Base-by-base conservation (phyloP, 2,113 vertebrate species). In the Cephalophus harveyi region DNA sequence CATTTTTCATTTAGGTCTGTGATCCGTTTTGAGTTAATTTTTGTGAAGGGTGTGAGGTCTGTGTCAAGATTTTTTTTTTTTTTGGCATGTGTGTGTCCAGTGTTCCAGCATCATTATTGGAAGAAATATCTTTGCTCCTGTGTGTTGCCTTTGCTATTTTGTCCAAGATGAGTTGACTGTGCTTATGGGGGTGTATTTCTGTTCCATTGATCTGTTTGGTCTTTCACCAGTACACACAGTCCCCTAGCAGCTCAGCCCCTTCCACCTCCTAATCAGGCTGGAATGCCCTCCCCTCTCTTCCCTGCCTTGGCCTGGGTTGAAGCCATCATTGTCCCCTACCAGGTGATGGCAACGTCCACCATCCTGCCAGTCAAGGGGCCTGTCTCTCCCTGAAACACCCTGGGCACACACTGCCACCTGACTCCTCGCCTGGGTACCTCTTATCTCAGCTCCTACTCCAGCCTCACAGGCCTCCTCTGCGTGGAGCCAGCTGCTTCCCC, bases 351-450 rank as follows among this genome's bases (percentile, higher is more conserved):
- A 11, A 30, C 0, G 0, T 7, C 23, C 19, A 10, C 48, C 21
- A 8, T 48, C 48, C 57, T 12, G 40, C 67, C 27, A 28, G 55
- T 28, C 2, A 2, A 19, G 33, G 60, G 4, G 54, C 76, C 46
- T 6, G 6, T 7, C 55, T 46, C 54, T 91, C 43, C n/a, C 67
- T 33, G 33, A 13, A n/a, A n/a, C 55, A 16, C n/a, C 50, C 55
- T 33, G 36, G 27, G 36, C 50, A 6, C 57, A 17, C 17, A 50
- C 7, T 7, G 7, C 13, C 40, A 0, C 33, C 43, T 3, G 1
- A n/a, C 55, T 28, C 21, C 76, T 62, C 7, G 0, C 25, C 25
- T 14, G 15, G 46, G 23, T 25, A 16, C 50, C 76, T 36, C 89
- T 16, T 10, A 23, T 81, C 27, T 59, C 28, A 25, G 36, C 19